Evolutionary conservation across 2,888 invertebrate genomes (phyloP).

Genomic region (Epirrhoe alternata): DNA sequence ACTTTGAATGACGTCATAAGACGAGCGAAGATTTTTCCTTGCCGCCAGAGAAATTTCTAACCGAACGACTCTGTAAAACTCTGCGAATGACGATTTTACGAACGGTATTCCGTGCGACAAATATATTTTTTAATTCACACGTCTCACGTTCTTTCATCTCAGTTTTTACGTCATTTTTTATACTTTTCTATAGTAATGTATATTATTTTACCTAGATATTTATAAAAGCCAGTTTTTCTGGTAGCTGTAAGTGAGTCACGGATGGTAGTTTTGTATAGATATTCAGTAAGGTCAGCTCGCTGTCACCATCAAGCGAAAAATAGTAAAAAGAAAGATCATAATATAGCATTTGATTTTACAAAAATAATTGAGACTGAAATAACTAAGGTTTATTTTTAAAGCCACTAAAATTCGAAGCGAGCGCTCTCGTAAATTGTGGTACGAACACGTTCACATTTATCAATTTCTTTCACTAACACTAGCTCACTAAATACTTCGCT

Average conservation of each 20-base stretch:
- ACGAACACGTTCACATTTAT: constrained; percentile 26
- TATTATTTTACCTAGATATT: too few species aligned
- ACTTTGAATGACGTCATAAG: constrained; percentile 63
- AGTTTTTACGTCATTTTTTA: not conserved
- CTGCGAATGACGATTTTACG: constrained; percentile 58
- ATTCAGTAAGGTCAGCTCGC: not conserved
- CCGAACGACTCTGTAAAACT: constrained; percentile 66
- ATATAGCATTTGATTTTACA: not conserved
- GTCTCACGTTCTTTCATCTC: constrained; percentile 27
- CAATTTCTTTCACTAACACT: constrained; percentile 30
- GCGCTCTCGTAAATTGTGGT: constrained; percentile 27
- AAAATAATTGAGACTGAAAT: constrained; percentile 40
- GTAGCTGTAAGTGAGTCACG: not conserved
- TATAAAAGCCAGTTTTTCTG: too few species aligned
- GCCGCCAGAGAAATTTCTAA: constrained; percentile 67
- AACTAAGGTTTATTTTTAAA: constrained; percentile 37
- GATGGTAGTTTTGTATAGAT: not conserved
- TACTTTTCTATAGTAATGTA: not conserved
- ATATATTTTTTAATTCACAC: constrained; percentile 47
- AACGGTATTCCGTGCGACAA: constrained; percentile 49
- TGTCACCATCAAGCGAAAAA: not conserved
- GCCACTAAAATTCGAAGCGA: constrained; percentile 26
- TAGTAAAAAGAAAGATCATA: not conserved
- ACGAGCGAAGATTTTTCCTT: constrained; percentile 70
- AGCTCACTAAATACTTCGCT: constrained; percentile 27